These are phyloP conservation scores for Synanthedon andrenaeformis DNA, from an alignment of 2,888 invertebrate genomes.

Conservation along the genomic window DNA sequence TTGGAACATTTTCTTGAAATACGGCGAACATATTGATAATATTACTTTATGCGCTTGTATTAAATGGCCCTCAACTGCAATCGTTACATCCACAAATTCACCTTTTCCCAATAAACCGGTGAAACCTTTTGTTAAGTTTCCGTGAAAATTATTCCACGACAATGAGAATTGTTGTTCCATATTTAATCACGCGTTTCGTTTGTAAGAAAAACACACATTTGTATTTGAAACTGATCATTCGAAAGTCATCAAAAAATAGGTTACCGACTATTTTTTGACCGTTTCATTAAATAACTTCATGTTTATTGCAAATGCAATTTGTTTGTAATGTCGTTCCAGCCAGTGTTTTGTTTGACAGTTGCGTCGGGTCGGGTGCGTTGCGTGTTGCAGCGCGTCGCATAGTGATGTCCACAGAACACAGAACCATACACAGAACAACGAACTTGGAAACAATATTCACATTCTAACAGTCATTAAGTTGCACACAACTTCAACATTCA, in stretches of 20 bases:
- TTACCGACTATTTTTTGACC: not conserved
- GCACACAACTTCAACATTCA: too few species aligned
- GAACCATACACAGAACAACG: not conserved
- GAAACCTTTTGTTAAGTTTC: conserved; percentile 76
- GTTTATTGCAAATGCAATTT: not conserved
- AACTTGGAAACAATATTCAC: not conserved
- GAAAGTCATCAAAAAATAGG: not conserved
- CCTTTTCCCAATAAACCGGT: conserved; percentile 70
- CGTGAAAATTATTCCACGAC: conserved; percentile 81
- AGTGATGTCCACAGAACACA: conserved; percentile 6
- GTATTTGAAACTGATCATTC: not conserved
- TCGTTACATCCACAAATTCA: conserved; percentile 72
- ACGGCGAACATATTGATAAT: conserved; percentile 77
- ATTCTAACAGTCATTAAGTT: too few species aligned
- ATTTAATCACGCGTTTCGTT: conserved; percentile 48
- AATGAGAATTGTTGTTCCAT: conserved; percentile 77
- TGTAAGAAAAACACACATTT: conserved; percentile 14
- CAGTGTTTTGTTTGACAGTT: conserved; percentile 19
- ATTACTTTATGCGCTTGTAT: conserved; percentile 79
- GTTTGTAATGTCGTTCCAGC: not conserved
- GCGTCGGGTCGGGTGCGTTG: conserved; percentile 23
- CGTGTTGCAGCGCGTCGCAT: conserved; percentile 14
- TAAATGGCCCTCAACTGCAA: conserved; percentile 74
- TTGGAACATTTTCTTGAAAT: conserved; percentile 78
- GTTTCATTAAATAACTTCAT: not conserved